A percentile compares a stretch with the other conserved stretches of the same genome.
Conservation (phyloP, 2,888 invertebrate species). For the Oscheius sp. region DNA sequence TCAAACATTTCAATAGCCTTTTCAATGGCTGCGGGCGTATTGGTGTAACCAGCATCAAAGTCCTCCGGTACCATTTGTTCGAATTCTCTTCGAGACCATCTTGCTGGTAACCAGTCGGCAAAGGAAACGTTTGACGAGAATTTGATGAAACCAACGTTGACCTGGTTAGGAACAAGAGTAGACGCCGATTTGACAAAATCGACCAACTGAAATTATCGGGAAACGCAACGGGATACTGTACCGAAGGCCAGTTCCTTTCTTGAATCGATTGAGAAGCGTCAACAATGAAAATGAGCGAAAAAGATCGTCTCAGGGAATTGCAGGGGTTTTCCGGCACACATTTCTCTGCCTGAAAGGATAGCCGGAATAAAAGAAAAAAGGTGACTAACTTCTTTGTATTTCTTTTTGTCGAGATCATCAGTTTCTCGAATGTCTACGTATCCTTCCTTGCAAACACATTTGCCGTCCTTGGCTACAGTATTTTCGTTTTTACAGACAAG, state of each 20-base stretch:
- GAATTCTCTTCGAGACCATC: slow-evolving; percentile 9
- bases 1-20: slow-evolving; percentile 20
- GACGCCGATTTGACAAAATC: no score
- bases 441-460: no score
- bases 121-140: slow-evolving; percentile 4
- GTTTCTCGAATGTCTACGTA: no score
- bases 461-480: no score
- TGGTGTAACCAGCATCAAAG: slow-evolving; percentile 18
- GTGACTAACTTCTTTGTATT: no score
- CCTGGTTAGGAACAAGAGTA: slow-evolving; percentile 2
- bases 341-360: no score
- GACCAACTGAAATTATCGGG: no score
- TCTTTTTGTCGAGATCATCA: no score
- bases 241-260: slow-evolving; percentile 18
- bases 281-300: slow-evolving; percentile 2
- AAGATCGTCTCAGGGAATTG: not conserved
- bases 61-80: not conserved
- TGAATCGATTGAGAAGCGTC: slow-evolving; percentile 21
- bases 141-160: slow-evolving; percentile 27
- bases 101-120: not conserved
- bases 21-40: slow-evolving; percentile 21
- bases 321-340: no score
- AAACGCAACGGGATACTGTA: not conserved
- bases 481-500: no score
- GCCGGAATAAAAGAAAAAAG: no score